Evolutionary conservation across 2,113 vertebrate species (phyloP).

Genomic region (Mastomys coucha): DNA sequence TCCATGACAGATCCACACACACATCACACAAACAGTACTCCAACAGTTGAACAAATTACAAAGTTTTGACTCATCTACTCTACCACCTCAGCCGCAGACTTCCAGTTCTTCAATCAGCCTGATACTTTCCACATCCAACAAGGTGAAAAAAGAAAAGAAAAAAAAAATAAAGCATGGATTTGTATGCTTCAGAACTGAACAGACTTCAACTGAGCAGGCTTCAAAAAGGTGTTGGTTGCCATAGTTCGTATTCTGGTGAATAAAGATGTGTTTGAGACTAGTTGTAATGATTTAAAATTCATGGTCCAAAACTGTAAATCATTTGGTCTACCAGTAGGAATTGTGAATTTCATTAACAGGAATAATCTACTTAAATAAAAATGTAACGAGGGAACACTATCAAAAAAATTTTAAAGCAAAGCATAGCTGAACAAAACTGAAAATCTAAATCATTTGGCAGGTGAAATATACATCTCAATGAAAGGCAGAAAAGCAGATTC

Average conservation of each 20-base stretch:
- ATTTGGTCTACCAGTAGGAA: neutral
- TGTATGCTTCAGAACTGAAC: neutral
- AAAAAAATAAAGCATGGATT: neutral
- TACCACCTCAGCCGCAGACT: neutral
- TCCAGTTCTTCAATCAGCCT: neutral
- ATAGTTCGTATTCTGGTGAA: neutral
- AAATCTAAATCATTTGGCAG: neutral
- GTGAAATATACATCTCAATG: neutral
- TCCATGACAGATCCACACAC: neutral
- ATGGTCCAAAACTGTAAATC: neutral
- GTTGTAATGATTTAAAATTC: neutral
- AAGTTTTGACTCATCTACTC: neutral
- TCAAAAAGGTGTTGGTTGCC: neutral
- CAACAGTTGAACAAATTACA: neutral
- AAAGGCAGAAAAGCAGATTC: slow-evolving; percentile 22
- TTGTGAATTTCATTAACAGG: neutral
- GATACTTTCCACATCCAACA: neutral
- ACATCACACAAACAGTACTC: neutral
- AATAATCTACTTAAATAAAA: neutral
- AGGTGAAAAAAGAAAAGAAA: neutral
- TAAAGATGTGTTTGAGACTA: neutral
- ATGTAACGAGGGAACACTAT: neutral
- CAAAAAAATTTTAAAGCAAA: slow-evolving; percentile 47
- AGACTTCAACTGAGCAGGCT: neutral
- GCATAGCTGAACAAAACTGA: slow-evolving; percentile 1